A percentile compares a stretch with the other conserved stretches of the same genome.
Conservation (phyloP, 64 coral and sea anemone genomes). For the Pocillopora verrucosa region DNA sequence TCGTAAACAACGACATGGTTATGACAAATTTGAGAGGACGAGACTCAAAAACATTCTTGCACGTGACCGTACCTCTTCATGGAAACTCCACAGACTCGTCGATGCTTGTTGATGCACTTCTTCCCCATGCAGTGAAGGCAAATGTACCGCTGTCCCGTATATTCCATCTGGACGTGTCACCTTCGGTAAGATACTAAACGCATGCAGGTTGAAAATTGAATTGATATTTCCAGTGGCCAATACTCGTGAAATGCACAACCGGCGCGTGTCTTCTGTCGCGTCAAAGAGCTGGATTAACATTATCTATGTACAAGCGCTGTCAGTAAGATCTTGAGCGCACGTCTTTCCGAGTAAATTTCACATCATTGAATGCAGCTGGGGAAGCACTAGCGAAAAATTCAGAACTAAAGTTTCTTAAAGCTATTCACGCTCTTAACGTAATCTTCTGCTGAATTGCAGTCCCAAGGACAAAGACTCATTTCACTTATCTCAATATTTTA, state of each 20-base stretch:
- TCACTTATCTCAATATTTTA: no score
- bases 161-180: constrained; percentile 88
- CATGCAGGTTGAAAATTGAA: not conserved
- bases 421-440: no score
- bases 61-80: constrained; percentile 79
- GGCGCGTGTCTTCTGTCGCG: no score
- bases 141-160: constrained; percentile 86
- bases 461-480: no score
- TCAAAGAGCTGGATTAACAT: no score
- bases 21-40: not conserved
- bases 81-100: constrained; percentile 67
- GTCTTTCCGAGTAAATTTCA: no score
- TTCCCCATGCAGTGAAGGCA: constrained; percentile 44
- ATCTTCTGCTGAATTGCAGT: no score
- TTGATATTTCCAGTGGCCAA: not conserved
- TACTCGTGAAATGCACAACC: not conserved
- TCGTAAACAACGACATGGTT: constrained; percentile 60
- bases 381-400: no score
- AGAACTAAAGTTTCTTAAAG: no score
- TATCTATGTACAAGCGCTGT: no score
- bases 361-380: no score
- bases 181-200: constrained; percentile 61
- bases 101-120: constrained; percentile 50
- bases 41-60: not conserved
- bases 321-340: no score